phyloP scores from a whole-genome alignment of 2,888 invertebrate genomes.

The Eumerus sabulonum region DNA sequence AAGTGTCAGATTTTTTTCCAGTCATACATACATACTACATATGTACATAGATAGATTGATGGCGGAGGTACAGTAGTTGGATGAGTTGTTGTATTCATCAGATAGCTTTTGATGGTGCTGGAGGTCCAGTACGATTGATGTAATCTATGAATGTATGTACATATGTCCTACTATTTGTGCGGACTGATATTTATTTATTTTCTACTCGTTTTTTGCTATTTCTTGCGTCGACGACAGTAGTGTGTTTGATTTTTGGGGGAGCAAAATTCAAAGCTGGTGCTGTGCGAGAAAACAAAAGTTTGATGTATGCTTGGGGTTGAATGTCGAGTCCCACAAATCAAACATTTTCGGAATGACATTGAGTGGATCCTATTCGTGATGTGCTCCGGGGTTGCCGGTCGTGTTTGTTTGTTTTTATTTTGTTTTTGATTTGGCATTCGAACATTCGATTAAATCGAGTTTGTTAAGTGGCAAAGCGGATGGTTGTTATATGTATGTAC shows the following conservation, averaged over 20 bases:
- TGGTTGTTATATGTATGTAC: slow-evolving; percentile 35
- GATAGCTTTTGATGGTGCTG: slow-evolving; percentile 48
- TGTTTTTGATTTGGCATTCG: slow-evolving; percentile 43
- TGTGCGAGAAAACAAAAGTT: slow-evolving; percentile 60
- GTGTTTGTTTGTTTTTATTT: slow-evolving; percentile 18
- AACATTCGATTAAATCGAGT: slow-evolving; percentile 64
- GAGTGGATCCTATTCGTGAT: slow-evolving; percentile 59
- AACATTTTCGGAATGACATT: slow-evolving; percentile 67
- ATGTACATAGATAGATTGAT: slow-evolving; percentile 65
- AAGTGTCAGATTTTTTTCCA: slow-evolving; percentile 60
- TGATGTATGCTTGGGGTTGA: slow-evolving; percentile 69
- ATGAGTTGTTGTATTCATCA: slow-evolving; percentile 65
- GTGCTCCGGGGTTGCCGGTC: slow-evolving; percentile 19
- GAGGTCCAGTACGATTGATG: slow-evolving; percentile 59
- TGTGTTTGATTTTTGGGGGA: slow-evolving; percentile 17
- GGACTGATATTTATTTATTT: slow-evolving; percentile 8
- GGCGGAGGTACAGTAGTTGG: slow-evolving; percentile 56
- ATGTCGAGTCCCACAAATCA: slow-evolving; percentile 68
- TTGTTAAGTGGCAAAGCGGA: slow-evolving; percentile 67
- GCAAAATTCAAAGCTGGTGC: slow-evolving; percentile 50
- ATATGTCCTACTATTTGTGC: slow-evolving; percentile 21
- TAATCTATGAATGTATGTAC: slow-evolving; percentile 41
- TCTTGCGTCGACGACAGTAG: background rate
- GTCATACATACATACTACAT: too few relatives aligned
- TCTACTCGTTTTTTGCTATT: slow-evolving; percentile 27